Evolutionary conservation across 2,888 invertebrate genomes (phyloP).

Genomic region (Ochropleura plecta): DNA sequence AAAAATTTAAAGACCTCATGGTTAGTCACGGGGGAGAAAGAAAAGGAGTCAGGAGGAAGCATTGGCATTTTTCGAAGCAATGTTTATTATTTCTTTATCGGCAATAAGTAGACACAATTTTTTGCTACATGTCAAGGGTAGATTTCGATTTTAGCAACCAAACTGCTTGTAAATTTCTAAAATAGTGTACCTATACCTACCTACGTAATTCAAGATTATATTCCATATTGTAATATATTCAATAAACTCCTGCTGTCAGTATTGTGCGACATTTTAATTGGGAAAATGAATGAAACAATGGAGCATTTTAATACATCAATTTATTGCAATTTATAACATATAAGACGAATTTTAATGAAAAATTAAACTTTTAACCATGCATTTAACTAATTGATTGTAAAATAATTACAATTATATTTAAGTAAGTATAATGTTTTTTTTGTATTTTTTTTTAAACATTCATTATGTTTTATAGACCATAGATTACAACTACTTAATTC

Average conservation of each 20-base stretch:
- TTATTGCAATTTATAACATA: slow-evolving; percentile 64
- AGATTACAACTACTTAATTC: slow-evolving; percentile 63
- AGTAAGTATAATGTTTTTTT: slow-evolving; percentile 52
- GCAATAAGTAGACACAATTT: neutral
- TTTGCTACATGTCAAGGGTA: neutral
- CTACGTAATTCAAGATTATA: too few relatives aligned
- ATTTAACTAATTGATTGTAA: slow-evolving; percentile 57
- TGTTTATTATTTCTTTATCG: neutral
- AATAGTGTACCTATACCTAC: neutral
- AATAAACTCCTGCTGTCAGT: neutral
- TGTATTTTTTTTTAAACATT: slow-evolving; percentile 53
- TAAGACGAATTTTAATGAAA: slow-evolving; percentile 57
- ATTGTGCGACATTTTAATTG: neutral
- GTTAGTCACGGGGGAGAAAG: too few relatives aligned
- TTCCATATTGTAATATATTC: too few relatives aligned
- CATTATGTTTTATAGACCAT: slow-evolving; percentile 62
- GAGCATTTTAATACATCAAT: slow-evolving; percentile 49
- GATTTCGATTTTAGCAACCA: neutral
- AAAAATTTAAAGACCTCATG: too few relatives aligned
- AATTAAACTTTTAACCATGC: slow-evolving; percentile 63
- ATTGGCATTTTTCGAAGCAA: neutral
- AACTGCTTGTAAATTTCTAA: neutral
- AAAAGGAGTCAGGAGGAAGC: too few relatives aligned
- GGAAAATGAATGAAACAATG: slow-evolving; percentile 7
- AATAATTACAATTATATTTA: slow-evolving; percentile 53